A percentile compares a stretch with the other conserved stretches of the same genome.
These are phyloP conservation scores for Porites cylindrica DNA, from an alignment of 92 coral and sea anemone genomes.

Conservation along the genomic window DNA sequence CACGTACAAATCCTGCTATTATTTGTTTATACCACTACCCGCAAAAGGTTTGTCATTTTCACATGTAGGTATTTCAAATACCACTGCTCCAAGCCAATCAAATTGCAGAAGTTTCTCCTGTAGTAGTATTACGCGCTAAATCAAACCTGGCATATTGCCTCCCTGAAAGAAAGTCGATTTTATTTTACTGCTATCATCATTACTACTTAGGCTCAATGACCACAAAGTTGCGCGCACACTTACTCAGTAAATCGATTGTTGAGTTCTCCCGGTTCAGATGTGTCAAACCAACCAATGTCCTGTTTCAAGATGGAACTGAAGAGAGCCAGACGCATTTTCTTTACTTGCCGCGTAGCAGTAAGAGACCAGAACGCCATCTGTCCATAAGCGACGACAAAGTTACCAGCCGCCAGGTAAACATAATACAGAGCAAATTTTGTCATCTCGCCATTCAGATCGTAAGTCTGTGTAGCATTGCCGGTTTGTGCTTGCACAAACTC, in stretches of 20 bases:
- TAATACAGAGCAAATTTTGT: constrained; percentile 80
- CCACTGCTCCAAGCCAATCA: too few relatives aligned
- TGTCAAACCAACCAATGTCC: constrained; percentile 99
- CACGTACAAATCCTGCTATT: too few relatives aligned
- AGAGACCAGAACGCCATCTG: constrained; percentile 83
- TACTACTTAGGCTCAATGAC: not conserved
- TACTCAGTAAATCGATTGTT: constrained; percentile 96
- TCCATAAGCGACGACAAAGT: constrained; percentile 70
- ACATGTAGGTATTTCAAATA: too few relatives aligned
- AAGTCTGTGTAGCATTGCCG: constrained; percentile 19
- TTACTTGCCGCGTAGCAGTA: constrained; percentile 89
- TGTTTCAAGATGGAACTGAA: constrained; percentile 91
- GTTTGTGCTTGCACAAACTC: constrained; percentile 20
- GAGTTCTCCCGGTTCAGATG: constrained; percentile 88
- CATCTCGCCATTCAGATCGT: constrained; percentile 79
- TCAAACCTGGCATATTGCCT: too few relatives aligned
- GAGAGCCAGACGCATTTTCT: constrained; percentile 83
- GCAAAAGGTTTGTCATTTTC: too few relatives aligned
- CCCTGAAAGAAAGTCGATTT: too few relatives aligned
- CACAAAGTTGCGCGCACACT: constrained; percentile 22
- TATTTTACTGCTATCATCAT: not conserved
- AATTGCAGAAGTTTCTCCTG: too few relatives aligned
- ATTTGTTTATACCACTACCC: too few relatives aligned
- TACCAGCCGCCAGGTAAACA: constrained; percentile 84
- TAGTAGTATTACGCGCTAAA: too few relatives aligned